Percentiles rank a stretch among this genome's conserved stretches.
Evolutionary conservation across 2,888 invertebrate species (phyloP).

Genomic region (Cephus rjabovi): DNA sequence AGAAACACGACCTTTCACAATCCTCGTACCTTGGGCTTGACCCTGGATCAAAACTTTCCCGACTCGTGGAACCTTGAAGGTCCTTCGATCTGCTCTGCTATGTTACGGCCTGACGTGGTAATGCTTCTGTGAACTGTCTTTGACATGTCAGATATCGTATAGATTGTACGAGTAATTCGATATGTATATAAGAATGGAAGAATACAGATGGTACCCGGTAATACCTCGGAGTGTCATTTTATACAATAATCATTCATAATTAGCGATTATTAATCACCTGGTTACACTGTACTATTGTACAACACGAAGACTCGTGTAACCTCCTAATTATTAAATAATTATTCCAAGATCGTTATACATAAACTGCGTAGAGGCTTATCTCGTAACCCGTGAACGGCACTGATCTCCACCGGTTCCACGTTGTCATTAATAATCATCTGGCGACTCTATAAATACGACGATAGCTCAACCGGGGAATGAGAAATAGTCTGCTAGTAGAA

Average conservation of each 20-base stretch:
- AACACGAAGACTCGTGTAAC: background rate
- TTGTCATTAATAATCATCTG: background rate
- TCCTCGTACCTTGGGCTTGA: background rate
- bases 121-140: background rate
- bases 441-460: background rate
- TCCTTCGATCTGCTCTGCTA: background rate
- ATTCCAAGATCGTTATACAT: background rate
- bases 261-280: background rate
- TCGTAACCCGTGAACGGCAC: background rate
- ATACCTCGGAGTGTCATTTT: too few relatives aligned
- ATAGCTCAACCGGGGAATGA: background rate
- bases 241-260: background rate
- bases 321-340: background rate
- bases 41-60: background rate
- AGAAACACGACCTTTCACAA: background rate
- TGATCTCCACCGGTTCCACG: background rate
- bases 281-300: background rate
- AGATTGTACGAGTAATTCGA: background rate
- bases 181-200: too few relatives aligned
- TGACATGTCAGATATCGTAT: background rate
- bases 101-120: background rate
- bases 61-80: background rate
- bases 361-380: background rate
- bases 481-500: background rate
- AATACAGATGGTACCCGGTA: too few relatives aligned